A percentile compares a stretch with the other conserved stretches of the same genome.
phyloP scores from a whole-genome alignment of 2,888 invertebrate species.

The Nomada fabriciana region DNA sequence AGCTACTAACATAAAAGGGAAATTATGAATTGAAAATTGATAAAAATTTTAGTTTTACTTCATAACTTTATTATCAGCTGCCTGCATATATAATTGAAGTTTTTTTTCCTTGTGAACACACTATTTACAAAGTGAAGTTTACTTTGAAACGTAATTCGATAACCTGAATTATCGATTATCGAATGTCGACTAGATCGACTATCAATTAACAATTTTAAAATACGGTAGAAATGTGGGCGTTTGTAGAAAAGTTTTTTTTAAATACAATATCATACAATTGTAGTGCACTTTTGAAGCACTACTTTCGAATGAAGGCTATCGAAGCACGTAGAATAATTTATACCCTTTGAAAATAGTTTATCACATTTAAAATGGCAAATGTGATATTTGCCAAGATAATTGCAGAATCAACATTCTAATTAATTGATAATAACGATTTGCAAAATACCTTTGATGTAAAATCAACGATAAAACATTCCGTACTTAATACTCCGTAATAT shows the following conservation, averaged over 20 bases:
- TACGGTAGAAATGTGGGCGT: neutral
- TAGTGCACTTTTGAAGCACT: no score
- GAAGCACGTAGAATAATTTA: no score
- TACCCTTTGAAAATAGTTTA: no score
- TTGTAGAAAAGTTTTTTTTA: no score
- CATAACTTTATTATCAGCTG: neutral
- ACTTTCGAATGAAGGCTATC: no score
- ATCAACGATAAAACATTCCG: no score
- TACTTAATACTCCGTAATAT: no score
- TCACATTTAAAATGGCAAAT: no score
- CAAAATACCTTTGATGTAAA: no score
- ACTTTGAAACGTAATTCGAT: constrained; percentile 7
- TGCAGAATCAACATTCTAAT: no score
- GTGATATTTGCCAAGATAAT: no score
- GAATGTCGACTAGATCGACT: neutral
- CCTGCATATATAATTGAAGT: constrained; percentile 6
- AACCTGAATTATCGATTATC: constrained; percentile 8
- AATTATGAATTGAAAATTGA: neutral
- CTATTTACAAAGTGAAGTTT: constrained; percentile 2
- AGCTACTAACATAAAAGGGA: neutral
- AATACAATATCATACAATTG: neutral
- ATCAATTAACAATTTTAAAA: neutral
- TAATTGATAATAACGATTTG: no score
- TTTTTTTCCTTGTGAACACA: neutral
- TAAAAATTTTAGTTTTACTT: neutral